Percentiles rank a stretch among this genome's conserved stretches.
These are phyloP conservation scores for Bombus waltoni DNA, from an alignment of 1,140 invertebrate species.

Conservation along the genomic window DNA sequence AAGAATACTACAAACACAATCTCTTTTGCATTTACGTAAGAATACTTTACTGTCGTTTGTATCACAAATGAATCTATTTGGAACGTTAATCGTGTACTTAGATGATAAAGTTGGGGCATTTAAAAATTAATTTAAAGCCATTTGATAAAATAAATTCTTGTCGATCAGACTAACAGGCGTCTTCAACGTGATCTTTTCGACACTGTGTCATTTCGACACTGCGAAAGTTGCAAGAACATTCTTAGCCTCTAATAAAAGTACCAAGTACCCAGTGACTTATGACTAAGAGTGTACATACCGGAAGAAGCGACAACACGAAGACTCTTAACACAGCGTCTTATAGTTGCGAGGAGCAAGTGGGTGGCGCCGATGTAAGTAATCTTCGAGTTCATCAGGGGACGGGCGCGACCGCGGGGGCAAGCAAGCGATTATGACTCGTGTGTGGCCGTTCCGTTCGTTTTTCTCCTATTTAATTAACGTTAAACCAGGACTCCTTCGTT, in stretches of 20 bases:
- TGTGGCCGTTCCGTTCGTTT: constrained; percentile 52
- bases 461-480: constrained; percentile 49
- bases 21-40: too few species aligned
- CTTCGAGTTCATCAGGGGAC: constrained; percentile 67
- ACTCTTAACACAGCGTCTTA: neutral
- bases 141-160: too few species aligned
- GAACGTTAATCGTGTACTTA: too few species aligned
- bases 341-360: constrained; percentile 58
- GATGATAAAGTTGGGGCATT: too few species aligned
- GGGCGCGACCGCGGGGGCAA: constrained; percentile 27
- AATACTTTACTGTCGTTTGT: too few species aligned
- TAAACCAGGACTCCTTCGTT: constrained; percentile 3
- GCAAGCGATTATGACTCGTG: constrained; percentile 62
- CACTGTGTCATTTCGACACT: neutral
- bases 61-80: too few species aligned
- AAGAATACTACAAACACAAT: too few species aligned
- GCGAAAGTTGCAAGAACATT: neutral
- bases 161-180: too few species aligned
- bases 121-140: too few species aligned
- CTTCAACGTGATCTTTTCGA: too few species aligned
- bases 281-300: neutral
- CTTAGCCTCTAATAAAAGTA: neutral
- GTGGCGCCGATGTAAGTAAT: constrained; percentile 65
- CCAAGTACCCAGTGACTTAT: neutral
- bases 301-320: neutral